Evolutionary conservation across 2,888 invertebrate genomes (phyloP), one percentile per base, ranked within the genome.

Genomic region (Pollenia labialis): DNA sequence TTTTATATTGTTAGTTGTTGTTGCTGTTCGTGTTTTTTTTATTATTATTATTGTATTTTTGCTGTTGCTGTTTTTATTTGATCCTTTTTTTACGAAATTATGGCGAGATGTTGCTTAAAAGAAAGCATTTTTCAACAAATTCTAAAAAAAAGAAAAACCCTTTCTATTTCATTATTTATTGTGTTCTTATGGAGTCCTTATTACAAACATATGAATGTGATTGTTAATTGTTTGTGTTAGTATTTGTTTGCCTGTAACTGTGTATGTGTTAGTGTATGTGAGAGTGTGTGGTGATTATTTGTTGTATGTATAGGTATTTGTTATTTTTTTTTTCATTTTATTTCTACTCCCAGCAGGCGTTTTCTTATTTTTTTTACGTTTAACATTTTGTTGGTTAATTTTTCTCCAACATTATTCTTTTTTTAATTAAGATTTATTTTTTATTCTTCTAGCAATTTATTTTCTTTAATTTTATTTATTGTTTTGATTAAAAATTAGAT

Each of bases 311-410:
- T 87, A 69, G 87, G 84, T 74, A 87, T 86, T 81, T 81, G 84
- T 86, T 86, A 76, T 88, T 81, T 85, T 40, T 79, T 74, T 75
- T 85, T 85, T 66, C 75, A 75, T 44, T 77, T 81, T 48, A 58
- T 80, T 85, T 77, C 56, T 76, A 66, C 85, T 85, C 86, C 72
- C 81, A 87, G 88, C 89, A 88, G 89, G 88, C 87, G 89, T 89
- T 88, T 88, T 89, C 90, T 89, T 85, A 82, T 77, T 79, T 82
- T 69, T 85, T 76, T 83, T 81, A 84, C 68, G 48, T 87, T 88
- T 88, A 89, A 86, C 76, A 50, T 48, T 77, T 66, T 44, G 64
- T 72, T 79, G 48, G 48, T 50, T 74, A 58, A 44, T 42, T 79
- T 50, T 77, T 54, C 62, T 48, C 32, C 50, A 62, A 46, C 40